These are phyloP conservation scores for Brachystomella parvula DNA, from an alignment of 1,140 invertebrate genomes.

Conservation along the genomic window DNA sequence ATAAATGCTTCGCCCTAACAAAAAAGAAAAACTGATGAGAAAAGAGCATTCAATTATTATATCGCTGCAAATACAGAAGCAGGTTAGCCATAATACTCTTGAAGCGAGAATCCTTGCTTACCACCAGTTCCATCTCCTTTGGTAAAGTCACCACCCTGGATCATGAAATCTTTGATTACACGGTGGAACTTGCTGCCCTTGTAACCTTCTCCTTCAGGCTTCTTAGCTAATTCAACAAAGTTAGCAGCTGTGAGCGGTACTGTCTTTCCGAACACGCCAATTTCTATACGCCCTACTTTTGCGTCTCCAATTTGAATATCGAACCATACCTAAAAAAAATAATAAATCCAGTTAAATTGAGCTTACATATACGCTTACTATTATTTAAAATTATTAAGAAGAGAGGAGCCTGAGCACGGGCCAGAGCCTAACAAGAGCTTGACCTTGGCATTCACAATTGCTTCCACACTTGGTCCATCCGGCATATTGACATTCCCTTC, in stretches of 20 bases:
- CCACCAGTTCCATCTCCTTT: conserved; percentile 86
- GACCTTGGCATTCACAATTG: neutral
- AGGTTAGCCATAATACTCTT: no score
- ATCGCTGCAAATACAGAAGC: no score
- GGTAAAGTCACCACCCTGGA: conserved; percentile 86
- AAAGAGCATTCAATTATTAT: neutral
- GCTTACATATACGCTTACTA: no score
- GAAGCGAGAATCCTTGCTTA: conserved; percentile 41
- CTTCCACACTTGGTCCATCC: neutral
- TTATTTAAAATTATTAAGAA: no score
- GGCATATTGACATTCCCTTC: neutral
- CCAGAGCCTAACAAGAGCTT: no score
- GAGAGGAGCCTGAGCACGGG: no score
- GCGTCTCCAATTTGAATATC: conserved; percentile 81
- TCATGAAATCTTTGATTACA: conserved; percentile 92
- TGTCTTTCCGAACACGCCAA: conserved; percentile 84
- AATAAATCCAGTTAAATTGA: neutral
- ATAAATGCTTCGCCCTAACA: conserved; percentile 78
- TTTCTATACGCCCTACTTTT: conserved; percentile 67
- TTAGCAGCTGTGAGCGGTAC: conserved; percentile 92
- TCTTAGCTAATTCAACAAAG: conserved; percentile 75
- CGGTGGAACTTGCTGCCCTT: conserved; percentile 66
- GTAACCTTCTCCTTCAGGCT: conserved; percentile 54
- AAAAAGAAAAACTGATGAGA: conserved; percentile 22
- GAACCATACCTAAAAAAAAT: conserved; percentile 73